Evolutionary conservation across 2,888 invertebrate genomes (phyloP), one percentile per base, ranked within the genome.

Genomic region (Clivina fossor): DNA sequence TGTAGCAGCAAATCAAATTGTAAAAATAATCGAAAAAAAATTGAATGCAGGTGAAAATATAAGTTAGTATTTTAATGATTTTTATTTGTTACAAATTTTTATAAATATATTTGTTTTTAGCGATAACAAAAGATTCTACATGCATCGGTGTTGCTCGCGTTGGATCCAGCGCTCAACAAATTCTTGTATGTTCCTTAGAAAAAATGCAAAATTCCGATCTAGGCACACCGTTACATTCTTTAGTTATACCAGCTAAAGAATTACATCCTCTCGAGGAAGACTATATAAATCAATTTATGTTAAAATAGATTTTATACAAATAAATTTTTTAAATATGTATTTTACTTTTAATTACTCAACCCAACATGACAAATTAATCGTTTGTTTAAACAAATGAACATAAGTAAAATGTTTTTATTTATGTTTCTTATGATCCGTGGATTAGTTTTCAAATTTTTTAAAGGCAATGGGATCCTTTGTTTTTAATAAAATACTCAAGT

Each of bases 241-340:
- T 99, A 35, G 86, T 99, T 49, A 86, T 99, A 66, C 86, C 91
- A 58, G 90, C 90, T 32, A 80, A 85, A 62, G 74, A 76, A 57
- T 77, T 96, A 71, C 98, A 99, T 80, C 93, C 94, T 7, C 74
- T 98, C 26, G 99, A 99, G 78, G 71, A 78, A 50, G 95, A 97
- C 71, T 96, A 90, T 81, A 75, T 98, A 54, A 74, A 79, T 62
- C 85, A 86, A 69, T 90, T 83, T 72, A 78, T 44, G n/a, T 28
- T 24, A 35, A 11, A 44, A 16, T 37, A 11, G 15, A 20, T 32
- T 40, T 28, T 41, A 40, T 50, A 18, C 16, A 3, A 37, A 28
- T 49, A 49, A 30, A 44, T 30, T 15, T 30, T 44, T 30, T 44
- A 30, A 16, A 28, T 44, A 9, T 30, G 3, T 18, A 1, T 44